Evolutionary conservation across 92 coral and sea anemone genomes (phyloP), one percentile per base, ranked within the genome.

Genomic region (Pocillopora grandis): DNA sequence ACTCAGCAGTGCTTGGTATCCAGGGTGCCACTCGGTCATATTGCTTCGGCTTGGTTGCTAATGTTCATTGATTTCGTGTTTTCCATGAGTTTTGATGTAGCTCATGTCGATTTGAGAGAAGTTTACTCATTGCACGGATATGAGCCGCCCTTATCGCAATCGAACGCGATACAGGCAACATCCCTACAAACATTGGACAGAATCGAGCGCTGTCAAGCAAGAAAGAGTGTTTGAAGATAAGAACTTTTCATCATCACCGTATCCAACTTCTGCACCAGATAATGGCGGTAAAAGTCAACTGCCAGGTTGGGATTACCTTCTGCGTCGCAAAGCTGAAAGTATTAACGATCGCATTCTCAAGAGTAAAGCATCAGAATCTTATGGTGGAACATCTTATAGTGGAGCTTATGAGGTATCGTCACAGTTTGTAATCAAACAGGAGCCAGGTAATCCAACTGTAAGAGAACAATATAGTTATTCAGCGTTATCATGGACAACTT

Each of bases 1-100:
- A 92, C 89, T 90, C 98, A 94, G 94, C 96, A 86, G 48, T 58
- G 52, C 52, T 81, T 78, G 13, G 85, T 71, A 8, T 91, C 85
- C 88, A 90, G 91, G 62, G 18, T 58, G 18, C 1, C 73, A 23
- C 52, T 42, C 52, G 36, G 72, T 13, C 36, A 5, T 1, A 35
- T 16, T 23, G 57, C 76, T 1, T 49, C 57, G 67, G 76, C 85
- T 20, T 69, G 68, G 80, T 16, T 76, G 31, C 69, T 17, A 66
- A 9, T 20, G 35, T 13, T 19, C 12, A 23, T 75, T 0, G 3
- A 15, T 5, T 9, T 60, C 21, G 69, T 36, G 58, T 58, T 27
- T n/a, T 3, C 14, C 18, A 14, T 6, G 23, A 23, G 13, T 66
- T 23, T 64, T 66, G 2, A 33, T 14, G 18, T 12, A 4, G 8